Evolutionary conservation across 1,140 invertebrate genomes (phyloP).

Genomic region (Anagrus nilaparvatae): DNA sequence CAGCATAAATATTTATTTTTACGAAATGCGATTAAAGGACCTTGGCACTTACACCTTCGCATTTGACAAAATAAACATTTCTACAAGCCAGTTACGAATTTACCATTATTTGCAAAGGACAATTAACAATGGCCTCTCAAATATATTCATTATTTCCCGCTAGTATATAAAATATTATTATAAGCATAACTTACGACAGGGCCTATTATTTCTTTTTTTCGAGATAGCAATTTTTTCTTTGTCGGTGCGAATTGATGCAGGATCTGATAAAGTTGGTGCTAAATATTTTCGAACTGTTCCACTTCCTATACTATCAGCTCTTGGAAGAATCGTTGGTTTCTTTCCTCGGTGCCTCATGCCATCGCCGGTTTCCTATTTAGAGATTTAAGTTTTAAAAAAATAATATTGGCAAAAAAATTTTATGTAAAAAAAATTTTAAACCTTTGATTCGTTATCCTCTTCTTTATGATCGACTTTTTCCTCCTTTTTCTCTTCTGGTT

Average conservation of each 20-base stretch:
- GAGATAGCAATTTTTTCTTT: conserved; percentile 54
- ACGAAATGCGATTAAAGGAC: no score
- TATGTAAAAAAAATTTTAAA: conserved; percentile 15
- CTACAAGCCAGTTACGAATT: no score
- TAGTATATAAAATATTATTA: not conserved
- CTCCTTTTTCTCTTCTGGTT: conserved; percentile 53
- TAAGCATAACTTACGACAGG: conserved; percentile 42
- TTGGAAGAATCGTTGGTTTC: conserved; percentile 46
- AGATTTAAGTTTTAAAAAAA: no score
- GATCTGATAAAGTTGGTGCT: conserved; percentile 79
- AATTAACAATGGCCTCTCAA: not conserved
- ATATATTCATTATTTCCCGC: not conserved
- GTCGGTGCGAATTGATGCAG: conserved; percentile 57
- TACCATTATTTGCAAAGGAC: no score
- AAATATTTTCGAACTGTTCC: conserved; percentile 72
- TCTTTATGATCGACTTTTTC: conserved; percentile 41
- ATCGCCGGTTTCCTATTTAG: conserved; percentile 32
- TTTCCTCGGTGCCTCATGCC: conserved; percentile 31
- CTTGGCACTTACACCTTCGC: no score
- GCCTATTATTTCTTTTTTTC: conserved; percentile 55
- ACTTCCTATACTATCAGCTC: conserved; percentile 74
- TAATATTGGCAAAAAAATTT: conserved; percentile 6
- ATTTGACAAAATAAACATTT: no score
- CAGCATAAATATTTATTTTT: no score
- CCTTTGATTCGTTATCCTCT: conserved; percentile 45